phyloP scores from a whole-genome alignment of 2,113 vertebrate species.

The Acrocephalus kingi region DNA sequence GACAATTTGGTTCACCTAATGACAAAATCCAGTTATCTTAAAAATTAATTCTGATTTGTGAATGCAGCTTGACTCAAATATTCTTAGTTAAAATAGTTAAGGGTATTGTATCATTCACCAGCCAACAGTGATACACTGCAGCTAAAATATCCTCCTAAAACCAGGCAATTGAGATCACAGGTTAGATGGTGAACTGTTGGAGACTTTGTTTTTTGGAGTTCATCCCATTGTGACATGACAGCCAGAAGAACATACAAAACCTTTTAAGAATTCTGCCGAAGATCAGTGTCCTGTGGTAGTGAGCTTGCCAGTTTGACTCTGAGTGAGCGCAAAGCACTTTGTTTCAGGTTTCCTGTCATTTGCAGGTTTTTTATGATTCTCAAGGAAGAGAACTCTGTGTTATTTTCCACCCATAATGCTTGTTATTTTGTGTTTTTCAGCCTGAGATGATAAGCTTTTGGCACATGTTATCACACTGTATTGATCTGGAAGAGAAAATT shows the following conservation, averaged over 20 bases:
- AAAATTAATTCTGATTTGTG: not conserved
- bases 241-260: not conserved
- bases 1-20: not conserved
- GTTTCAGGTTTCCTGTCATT: not conserved
- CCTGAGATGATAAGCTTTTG: not conserved
- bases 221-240: not conserved
- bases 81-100: not conserved
- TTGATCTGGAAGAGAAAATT: not conserved
- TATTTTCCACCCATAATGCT: not conserved
- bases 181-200: not conserved
- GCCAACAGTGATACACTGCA: not conserved
- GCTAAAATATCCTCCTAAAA: not conserved
- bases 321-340: not conserved
- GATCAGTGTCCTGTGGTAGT: not conserved
- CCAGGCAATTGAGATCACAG: not conserved
- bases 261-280: not conserved
- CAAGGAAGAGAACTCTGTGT: not conserved
- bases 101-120: not conserved
- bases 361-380: not conserved
- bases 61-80: not conserved
- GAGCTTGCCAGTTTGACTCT: not conserved
- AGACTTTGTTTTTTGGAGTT: not conserved
- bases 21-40: not conserved
- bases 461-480: not conserved
- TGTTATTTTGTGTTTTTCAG: not conserved